Conservation (phyloP, 2,113 vertebrate genomes). For the Hucho hucho region DNA sequence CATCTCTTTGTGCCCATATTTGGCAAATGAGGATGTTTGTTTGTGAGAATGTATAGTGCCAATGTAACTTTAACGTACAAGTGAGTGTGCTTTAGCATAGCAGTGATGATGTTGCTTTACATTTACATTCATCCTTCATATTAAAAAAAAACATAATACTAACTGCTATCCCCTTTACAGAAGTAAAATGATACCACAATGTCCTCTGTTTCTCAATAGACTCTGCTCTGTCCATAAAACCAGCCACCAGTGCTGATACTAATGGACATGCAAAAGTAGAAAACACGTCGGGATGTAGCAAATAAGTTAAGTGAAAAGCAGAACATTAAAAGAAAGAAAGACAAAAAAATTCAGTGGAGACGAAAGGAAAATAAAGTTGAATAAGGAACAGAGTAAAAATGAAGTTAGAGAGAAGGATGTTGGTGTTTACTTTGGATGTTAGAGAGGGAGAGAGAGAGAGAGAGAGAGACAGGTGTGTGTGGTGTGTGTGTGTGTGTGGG, state of each 20-base stretch:
- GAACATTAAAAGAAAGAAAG: background rate
- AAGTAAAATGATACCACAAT: too few relatives aligned
- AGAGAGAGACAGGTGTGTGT: background rate
- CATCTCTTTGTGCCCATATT: too few relatives aligned
- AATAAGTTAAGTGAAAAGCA: too few relatives aligned
- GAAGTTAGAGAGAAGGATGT: background rate
- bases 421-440: background rate
- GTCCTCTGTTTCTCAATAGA: too few relatives aligned
- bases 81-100: background rate
- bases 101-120: too few relatives aligned
- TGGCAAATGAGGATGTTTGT: too few relatives aligned
- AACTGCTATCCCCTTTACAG: too few relatives aligned
- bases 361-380: background rate
- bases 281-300: background rate
- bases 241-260: too few relatives aligned
- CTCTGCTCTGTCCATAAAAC: too few relatives aligned
- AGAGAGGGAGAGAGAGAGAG: too few relatives aligned
- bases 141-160: too few relatives aligned
- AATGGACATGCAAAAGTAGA: background rate
- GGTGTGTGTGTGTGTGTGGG: slow-evolving; percentile 12
- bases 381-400: background rate
- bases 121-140: too few relatives aligned
- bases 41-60: background rate
- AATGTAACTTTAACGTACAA: background rate
- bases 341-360: background rate